phyloP scores from a whole-genome alignment of 2,888 invertebrate genomes.

The Caenorhabditis parvicauda region DNA sequence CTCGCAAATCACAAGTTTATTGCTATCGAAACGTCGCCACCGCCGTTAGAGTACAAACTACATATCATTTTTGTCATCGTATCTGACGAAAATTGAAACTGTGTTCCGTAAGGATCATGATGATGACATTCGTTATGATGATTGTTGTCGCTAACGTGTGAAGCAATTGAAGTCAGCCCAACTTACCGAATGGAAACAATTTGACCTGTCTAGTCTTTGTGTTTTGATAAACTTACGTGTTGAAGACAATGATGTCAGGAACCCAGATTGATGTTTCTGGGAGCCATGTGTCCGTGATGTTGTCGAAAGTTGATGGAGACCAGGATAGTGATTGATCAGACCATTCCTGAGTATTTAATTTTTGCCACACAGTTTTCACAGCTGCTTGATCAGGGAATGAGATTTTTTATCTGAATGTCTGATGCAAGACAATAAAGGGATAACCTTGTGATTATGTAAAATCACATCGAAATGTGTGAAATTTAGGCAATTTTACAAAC shows the following conservation, averaged over 20 bases:
- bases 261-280: slow-evolving; percentile 82
- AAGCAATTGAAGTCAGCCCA: not conserved
- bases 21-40: too few species aligned
- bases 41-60: not conserved
- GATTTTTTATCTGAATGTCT: too few species aligned
- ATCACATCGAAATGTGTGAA: too few species aligned
- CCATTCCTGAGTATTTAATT: slow-evolving; percentile 70
- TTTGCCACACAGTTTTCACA: not conserved
- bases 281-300: slow-evolving; percentile 78
- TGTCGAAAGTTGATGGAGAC: slow-evolving; percentile 81
- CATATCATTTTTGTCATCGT: not conserved
- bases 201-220: not conserved
- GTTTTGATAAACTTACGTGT: slow-evolving; percentile 73
- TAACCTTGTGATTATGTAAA: too few species aligned
- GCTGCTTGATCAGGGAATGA: too few species aligned
- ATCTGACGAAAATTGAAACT: not conserved
- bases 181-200: not conserved
- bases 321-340: slow-evolving; percentile 79
- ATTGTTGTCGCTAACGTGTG: not conserved
- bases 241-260: slow-evolving; percentile 83
- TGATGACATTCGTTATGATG: not conserved
- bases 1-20: not conserved
- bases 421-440: too few species aligned
- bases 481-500: too few species aligned
- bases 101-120: not conserved